Evolutionary conservation across 1,140 invertebrate species (phyloP).

Genomic region (Cotesia vestalis): DNA sequence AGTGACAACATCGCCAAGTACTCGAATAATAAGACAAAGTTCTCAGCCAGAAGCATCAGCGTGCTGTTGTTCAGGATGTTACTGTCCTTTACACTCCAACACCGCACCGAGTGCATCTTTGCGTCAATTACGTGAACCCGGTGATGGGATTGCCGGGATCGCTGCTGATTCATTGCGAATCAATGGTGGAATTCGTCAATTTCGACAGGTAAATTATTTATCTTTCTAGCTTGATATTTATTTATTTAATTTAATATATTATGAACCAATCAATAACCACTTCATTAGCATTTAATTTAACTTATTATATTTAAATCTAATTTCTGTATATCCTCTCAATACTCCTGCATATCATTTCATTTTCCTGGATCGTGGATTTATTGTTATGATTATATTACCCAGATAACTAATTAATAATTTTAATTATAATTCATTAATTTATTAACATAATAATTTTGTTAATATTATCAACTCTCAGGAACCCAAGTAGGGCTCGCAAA

Average conservation of each 20-base stretch:
- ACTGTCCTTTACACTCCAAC: conserved; percentile 63
- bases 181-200: conserved; percentile 95
- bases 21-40: conserved; percentile 87
- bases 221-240: not conserved
- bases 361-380: too few species aligned
- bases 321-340: too few species aligned
- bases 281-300: too few species aligned
- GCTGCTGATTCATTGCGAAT: conserved; percentile 96
- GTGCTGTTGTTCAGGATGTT: conserved; percentile 72
- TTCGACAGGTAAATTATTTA: conserved; percentile 82
- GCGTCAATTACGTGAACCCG: conserved; percentile 82
- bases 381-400: too few species aligned
- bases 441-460: too few species aligned
- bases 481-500: not conserved
- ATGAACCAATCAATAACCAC: too few species aligned
- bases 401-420: too few species aligned
- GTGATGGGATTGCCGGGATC: conserved; percentile 92
- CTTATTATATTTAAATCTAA: too few species aligned
- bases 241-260: not conserved
- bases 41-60: conserved; percentile 86
- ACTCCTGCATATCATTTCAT: too few species aligned
- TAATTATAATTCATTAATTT: too few species aligned
- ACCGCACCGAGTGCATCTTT: conserved; percentile 77
- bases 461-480: not conserved
- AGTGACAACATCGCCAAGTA: conserved; percentile 74